Percentiles rank a stretch among this genome's conserved stretches.
These are phyloP conservation scores for Anguilla japonica DNA, from an alignment of 2,113 vertebrate genomes.

Conservation along the genomic window DNA sequence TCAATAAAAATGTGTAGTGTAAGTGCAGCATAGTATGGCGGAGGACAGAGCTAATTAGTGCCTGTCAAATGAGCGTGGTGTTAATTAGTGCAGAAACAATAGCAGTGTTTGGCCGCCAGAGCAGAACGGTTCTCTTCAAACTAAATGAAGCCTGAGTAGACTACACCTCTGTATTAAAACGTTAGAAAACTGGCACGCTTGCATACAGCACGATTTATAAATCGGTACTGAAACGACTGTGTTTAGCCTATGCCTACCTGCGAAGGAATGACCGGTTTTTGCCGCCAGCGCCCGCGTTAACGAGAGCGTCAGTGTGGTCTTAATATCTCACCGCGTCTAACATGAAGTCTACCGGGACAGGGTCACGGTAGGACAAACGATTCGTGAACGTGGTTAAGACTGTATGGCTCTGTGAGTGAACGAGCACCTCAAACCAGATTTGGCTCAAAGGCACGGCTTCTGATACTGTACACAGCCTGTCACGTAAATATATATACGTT, in stretches of 20 bases:
- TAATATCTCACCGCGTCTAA: background rate
- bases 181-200: background rate
- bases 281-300: background rate
- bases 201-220: background rate
- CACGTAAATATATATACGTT: background rate
- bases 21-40: background rate
- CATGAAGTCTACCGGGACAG: background rate
- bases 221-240: background rate
- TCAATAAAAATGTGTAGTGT: background rate
- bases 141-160: background rate
- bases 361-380: background rate
- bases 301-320: background rate
- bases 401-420: background rate
- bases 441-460: conserved; percentile 33
- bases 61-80: background rate
- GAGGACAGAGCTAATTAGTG: background rate
- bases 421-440: conserved; percentile 52
- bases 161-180: background rate
- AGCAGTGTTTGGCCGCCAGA: background rate
- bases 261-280: background rate
- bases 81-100: conserved; percentile 10
- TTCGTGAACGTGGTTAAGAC: background rate
- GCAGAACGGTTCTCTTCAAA: background rate
- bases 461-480: background rate
- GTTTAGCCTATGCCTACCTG: background rate